Percentiles rank a stretch among this genome's conserved stretches.
Evolutionary conservation across 2,113 vertebrate species (phyloP).

Genomic region (Meriones unguiculatus): DNA sequence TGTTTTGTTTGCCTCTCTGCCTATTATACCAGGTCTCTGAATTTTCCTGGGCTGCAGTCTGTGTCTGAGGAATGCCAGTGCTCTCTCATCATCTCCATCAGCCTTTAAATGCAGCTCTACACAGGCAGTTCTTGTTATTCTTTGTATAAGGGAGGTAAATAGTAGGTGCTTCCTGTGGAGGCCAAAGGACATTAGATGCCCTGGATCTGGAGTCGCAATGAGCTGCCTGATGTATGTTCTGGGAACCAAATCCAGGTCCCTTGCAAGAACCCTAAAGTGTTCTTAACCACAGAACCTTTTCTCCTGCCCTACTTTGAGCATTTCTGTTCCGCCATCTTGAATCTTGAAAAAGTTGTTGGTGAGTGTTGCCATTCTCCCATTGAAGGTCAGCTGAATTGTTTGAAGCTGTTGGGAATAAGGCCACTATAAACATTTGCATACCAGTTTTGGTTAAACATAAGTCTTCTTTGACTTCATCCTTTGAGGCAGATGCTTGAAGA

Average conservation of each 20-base stretch:
- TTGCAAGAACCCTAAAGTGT: background rate
- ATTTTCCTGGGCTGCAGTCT: background rate
- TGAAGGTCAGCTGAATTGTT: background rate
- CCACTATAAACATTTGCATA: background rate
- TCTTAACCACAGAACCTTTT: background rate
- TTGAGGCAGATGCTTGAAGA: background rate
- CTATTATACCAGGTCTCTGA: background rate
- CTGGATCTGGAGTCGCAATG: too few species aligned
- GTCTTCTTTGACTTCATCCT: background rate
- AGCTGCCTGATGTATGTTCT: background rate
- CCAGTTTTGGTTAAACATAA: background rate
- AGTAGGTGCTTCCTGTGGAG: background rate
- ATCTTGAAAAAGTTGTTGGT: background rate
- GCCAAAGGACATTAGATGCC: background rate
- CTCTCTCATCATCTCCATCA: fast-evolving
- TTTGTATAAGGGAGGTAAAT: background rate
- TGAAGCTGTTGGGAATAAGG: background rate
- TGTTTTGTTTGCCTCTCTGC: too few species aligned
- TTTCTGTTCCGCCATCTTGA: background rate
- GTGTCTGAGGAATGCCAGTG: background rate
- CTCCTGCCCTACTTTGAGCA: background rate
- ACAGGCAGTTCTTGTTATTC: background rate
- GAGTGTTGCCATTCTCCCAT: background rate
- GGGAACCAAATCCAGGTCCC: background rate
- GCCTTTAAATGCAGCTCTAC: background rate